Conservation (phyloP, 1,140 invertebrate species). For the Drosophila serrata region DNA sequence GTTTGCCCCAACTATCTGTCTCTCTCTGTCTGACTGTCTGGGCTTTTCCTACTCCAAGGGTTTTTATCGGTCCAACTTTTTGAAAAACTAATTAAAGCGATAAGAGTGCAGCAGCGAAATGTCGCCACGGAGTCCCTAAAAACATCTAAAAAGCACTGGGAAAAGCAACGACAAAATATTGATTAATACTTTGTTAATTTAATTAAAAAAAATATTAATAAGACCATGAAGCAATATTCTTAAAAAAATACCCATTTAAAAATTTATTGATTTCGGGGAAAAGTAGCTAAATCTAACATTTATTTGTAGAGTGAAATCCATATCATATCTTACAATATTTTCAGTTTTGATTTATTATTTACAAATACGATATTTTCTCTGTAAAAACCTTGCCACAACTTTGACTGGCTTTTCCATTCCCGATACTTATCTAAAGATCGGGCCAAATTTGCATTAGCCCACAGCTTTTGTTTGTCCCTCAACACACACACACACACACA, state of each 20-base stretch:
- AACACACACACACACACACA: constrained; percentile 17
- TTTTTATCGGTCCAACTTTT: constrained; percentile 59
- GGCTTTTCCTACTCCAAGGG: neutral
- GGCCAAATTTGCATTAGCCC: constrained; percentile 52
- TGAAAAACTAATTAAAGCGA: constrained; percentile 79
- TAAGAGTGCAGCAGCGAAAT: constrained; percentile 56
- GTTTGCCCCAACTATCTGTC: constrained; percentile 5
- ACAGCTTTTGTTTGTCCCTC: constrained; percentile 28
- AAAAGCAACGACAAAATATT: neutral
- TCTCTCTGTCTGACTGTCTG: constrained; percentile 10
- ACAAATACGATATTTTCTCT: neutral
- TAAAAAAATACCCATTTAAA: too few relatives aligned
- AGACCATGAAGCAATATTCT: too few relatives aligned
- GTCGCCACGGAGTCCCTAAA: constrained; percentile 39
- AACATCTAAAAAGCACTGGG: constrained; percentile 12
- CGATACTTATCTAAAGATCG: constrained; percentile 64
- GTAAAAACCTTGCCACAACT: constrained; percentile 7
- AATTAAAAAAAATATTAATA: too few relatives aligned
- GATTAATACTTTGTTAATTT: neutral
- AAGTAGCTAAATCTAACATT: too few relatives aligned
- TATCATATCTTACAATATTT: neutral
- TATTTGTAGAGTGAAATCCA: too few relatives aligned
- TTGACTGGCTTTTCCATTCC: constrained; percentile 39
- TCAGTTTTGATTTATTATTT: neutral
- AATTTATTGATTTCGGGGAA: too few relatives aligned